Base-by-base conservation (phyloP, 2,113 vertebrate genomes). In the Solea solea region DNA sequence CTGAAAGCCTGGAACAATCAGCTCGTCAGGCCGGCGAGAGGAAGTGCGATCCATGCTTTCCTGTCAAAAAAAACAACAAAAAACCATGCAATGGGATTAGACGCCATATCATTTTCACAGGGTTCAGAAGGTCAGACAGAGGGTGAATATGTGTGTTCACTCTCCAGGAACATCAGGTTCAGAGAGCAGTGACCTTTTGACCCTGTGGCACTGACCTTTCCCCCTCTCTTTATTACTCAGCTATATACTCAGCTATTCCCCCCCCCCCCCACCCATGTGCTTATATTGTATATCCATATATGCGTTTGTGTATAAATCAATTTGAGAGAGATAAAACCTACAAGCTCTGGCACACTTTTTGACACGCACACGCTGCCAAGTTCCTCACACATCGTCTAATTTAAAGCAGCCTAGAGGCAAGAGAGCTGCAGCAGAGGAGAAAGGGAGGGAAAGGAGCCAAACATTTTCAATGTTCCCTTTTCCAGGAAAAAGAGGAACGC, bases 401-500 rank as follows among this genome's bases (percentile, higher is more conserved):
- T 88, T 80, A 73, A 88, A 88, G 70, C 87, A 91, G 86, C 78
- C 74, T 71, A 2, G 5, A 80, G 78, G 80, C 74, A 53, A 72
- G 59, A 89, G 64, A 51, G 68, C 80, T 79, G 74, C 67, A 81
- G 74, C 67, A 81, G 72, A 76, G 72, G 64, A 77, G 71, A 88
- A 80, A 82, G 34, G 27, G 40, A 80, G 80, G 82, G 77, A 90
- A 94, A 92, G 90, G 92, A 90, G 86, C 78, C 94, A 93, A 94
- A 89, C 70, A 89, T 75, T 93, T 93, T 95, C 93, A 95, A 95
- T 95, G 93, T 94, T 89, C 88, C 83, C 67, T 95, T 98, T 94
- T 98, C 96, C 95, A 93, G 95, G 96, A 98, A 98, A 95, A 94
- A 90, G 92, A 94, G 92, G 94, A 95, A 95, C 95, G 92, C 86